Evolutionary conservation across 2,797 vertebrate genomes (phyloP).

Genomic region (Fringilla coelebs): DNA sequence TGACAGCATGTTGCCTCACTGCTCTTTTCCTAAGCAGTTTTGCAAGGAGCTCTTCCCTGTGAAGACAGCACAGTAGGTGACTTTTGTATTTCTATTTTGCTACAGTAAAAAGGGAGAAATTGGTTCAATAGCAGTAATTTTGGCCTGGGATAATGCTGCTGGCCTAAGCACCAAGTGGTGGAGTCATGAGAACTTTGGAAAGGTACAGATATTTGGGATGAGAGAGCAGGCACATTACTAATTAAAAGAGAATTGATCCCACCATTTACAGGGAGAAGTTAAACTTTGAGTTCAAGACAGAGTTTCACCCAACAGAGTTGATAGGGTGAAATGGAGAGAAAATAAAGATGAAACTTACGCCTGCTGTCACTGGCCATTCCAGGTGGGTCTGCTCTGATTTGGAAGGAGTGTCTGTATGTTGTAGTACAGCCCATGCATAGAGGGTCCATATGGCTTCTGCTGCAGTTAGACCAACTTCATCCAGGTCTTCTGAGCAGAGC

Average conservation of each 20-base stretch:
- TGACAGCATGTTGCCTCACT: background rate
- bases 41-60: background rate
- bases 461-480: background rate
- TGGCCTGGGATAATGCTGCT: background rate
- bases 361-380: background rate
- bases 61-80: background rate
- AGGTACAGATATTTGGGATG: background rate
- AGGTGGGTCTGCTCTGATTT: background rate
- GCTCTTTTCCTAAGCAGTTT: background rate
- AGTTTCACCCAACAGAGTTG: background rate
- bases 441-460: background rate
- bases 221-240: fast-evolving
- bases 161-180: background rate
- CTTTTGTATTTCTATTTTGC: background rate
- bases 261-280: background rate
- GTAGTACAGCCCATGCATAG: background rate
- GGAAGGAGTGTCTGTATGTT: background rate
- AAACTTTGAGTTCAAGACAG: background rate
- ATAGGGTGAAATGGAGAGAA: background rate
- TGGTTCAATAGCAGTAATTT: background rate
- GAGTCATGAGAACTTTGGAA: background rate
- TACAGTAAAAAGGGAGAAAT: background rate
- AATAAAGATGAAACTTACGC: background rate
- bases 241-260: background rate
- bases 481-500: background rate